A percentile compares a stretch with the other conserved stretches of the same genome.
These are phyloP conservation scores for Telmatochromis sp. DNA, from an alignment of 2,113 vertebrate species.

Conservation along the genomic window DNA sequence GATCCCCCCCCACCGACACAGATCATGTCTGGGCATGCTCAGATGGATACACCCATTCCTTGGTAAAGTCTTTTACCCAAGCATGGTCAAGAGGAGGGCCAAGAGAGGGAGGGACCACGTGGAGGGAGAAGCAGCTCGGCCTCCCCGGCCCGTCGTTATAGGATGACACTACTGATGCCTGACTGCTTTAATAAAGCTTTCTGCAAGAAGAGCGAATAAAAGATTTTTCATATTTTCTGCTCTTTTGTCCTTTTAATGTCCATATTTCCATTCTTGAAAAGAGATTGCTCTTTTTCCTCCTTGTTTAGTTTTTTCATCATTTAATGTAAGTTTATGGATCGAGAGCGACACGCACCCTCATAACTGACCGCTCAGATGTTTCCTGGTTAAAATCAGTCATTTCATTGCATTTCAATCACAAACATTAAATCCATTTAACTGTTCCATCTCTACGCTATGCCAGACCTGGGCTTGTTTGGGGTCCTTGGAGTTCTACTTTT, in stretches of 20 bases:
- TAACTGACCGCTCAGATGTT: neutral
- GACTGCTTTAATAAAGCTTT: neutral
- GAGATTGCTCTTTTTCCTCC: neutral
- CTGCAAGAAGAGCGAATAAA: neutral
- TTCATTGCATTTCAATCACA: neutral
- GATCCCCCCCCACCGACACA: neutral
- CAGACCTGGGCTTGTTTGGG: neutral
- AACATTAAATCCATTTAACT: neutral
- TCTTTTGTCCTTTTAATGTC: neutral
- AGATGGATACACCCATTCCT: conserved; percentile 49
- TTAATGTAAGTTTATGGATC: neutral
- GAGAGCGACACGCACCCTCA: neutral
- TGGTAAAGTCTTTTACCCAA: conserved; percentile 40
- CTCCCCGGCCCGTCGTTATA: neutral
- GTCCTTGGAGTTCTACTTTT: neutral
- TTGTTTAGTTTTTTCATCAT: neutral
- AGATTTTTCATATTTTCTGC: neutral
- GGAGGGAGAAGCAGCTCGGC: neutral
- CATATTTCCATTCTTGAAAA: neutral
- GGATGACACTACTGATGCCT: neutral
- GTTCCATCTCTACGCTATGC: neutral
- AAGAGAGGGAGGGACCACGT: neutral
- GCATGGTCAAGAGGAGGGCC: conserved; percentile 16
- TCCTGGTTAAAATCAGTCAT: neutral
- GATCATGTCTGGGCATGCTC: conserved; percentile 70